Evolutionary conservation across 2,888 invertebrate species (phyloP), one percentile per base, ranked within the genome.

Genomic region (Lathronympha strigana): DNA sequence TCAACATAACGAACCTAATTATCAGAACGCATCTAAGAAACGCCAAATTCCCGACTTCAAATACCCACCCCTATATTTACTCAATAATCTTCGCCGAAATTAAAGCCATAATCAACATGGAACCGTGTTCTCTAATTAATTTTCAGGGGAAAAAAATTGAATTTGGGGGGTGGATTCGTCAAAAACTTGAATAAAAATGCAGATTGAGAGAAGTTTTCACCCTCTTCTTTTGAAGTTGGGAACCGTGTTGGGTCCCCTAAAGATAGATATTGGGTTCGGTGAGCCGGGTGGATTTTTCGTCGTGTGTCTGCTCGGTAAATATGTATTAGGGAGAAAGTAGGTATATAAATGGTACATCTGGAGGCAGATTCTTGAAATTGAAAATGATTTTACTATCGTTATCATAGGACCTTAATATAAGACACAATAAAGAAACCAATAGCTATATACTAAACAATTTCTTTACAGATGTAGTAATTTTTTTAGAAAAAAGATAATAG

Each of bases 121-220:
- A 72, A 73, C 76, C 83, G 78, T 79, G 80, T 81, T 78, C 76
- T 58, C 77, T 82, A 84, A 83, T 84, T 83, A 84, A 84, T 84
- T 81, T 78, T 73, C 77, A 67, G 68, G 76, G 77, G 76, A 78
- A 82, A 79, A 38, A 82, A 81, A 82, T 85, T 84, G 77, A 82
- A 88, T 86, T 84, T 82, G 82, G 84, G 84, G 88, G 83, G 83
- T 81, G 83, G 79, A 82, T 86, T 83, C 82, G 45, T 82, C 77
- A 81, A 86, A 88, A 90, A 89, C 90, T 90, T 88, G 87, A 89
- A 88, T 88, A 88, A 90, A 90, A 90, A 90, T 84, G 81, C 81
- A 81, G 82, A 83, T 83, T 80, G 83, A 80, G 81, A 77, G 77
- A 83, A 82, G 43, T 78, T 81, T 81, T 78, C 68, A 67, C 73